phyloP scores from a whole-genome alignment of 2,797 vertebrate species.

The Babyrousa celebensis region DNA sequence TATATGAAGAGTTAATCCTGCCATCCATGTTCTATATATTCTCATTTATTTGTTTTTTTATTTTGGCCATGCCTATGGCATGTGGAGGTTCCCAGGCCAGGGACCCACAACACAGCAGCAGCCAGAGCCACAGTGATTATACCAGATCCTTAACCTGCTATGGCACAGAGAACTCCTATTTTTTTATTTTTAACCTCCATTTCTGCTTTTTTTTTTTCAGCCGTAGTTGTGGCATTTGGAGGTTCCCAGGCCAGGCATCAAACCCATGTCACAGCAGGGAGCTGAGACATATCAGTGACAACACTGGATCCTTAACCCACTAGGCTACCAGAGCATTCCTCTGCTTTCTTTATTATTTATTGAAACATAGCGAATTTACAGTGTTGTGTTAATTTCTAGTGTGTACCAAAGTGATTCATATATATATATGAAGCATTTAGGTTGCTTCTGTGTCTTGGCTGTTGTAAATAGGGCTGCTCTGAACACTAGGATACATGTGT shows the following conservation, averaged over 20 bases:
- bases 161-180: no score
- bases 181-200: constrained; percentile 32
- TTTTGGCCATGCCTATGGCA: no score
- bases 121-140: no score
- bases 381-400: background rate
- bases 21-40: background rate
- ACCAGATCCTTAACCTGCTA: no score
- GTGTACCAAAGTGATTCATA: background rate
- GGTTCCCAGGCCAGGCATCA: no score
- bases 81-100: no score
- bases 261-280: no score
- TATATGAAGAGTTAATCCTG: constrained; percentile 41
- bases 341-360: background rate
- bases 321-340: background rate
- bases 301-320: no score
- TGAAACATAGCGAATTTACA: background rate
- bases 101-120: no score
- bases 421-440: background rate
- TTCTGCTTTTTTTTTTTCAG: background rate
- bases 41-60: no score
- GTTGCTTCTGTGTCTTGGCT: background rate
- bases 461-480: background rate
- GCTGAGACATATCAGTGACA: no score
- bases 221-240: no score
- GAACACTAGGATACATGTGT: background rate